Evolutionary conservation across 2,113 vertebrate species (phyloP).

Genomic region (Cyanoderma ruficeps): DNA sequence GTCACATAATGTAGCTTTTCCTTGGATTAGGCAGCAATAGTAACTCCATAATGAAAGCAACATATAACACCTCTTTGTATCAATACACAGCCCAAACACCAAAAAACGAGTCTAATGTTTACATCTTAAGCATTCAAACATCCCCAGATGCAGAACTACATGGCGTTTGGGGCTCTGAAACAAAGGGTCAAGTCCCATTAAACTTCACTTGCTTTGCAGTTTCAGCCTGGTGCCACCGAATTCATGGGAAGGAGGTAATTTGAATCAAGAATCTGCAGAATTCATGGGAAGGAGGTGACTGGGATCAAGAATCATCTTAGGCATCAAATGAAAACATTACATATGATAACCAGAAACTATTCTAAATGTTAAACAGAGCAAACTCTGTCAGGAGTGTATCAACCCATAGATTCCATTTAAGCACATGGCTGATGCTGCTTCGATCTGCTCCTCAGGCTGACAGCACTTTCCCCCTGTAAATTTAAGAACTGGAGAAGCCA

Average conservation of each 20-base stretch:
- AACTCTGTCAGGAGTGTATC: not conserved
- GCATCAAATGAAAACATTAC: not conserved
- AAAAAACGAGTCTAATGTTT: not conserved
- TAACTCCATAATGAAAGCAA: not conserved
- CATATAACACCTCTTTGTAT: accelerated
- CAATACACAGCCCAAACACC: not conserved
- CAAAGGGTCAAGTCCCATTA: not conserved
- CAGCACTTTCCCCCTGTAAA: not conserved
- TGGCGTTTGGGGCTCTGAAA: not conserved
- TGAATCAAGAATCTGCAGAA: not conserved
- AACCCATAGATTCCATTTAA: not conserved
- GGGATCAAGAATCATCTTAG: not conserved
- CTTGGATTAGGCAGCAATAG: not conserved
- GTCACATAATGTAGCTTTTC: not conserved
- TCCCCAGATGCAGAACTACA: not conserved
- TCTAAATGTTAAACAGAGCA: not conserved
- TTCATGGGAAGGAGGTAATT: not conserved
- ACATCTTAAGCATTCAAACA: not conserved
- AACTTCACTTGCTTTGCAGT: not conserved
- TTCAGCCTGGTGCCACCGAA: not conserved
- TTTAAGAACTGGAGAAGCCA: not conserved
- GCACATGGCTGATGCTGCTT: not conserved
- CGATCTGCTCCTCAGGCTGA: not conserved
- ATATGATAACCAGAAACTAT: not conserved
- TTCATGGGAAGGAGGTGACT: not conserved